Evolutionary conservation across 2,797 vertebrate genomes (phyloP).

Genomic region (Meda fulgida): DNA sequence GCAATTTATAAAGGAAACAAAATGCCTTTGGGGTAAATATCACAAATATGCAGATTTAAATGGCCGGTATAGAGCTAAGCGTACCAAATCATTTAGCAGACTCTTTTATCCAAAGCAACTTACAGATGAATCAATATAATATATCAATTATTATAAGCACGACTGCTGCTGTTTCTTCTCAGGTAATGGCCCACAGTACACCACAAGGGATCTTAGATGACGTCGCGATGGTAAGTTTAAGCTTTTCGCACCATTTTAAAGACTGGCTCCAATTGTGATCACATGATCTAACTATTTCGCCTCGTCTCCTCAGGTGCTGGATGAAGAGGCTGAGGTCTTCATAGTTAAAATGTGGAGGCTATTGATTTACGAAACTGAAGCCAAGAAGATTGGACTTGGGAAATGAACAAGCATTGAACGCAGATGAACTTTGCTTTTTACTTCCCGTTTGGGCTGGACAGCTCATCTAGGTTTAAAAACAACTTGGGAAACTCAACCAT

Average conservation of each 20-base stretch:
- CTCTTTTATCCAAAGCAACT: background rate
- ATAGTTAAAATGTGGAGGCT: constrained; percentile 99
- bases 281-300: background rate
- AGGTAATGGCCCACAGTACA: constrained; percentile 99
- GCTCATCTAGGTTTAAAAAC: constrained; percentile 55
- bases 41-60: no score
- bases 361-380: constrained; percentile 99
- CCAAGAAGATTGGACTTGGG: constrained; percentile 98
- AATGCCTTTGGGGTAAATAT: no score
- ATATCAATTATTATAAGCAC: background rate
- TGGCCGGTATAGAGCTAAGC: no score
- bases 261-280: background rate
- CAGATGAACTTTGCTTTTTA: constrained; percentile 57
- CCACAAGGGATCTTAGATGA: constrained; percentile 97
- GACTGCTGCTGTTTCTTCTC: constrained; percentile 35
- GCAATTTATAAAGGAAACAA: no score
- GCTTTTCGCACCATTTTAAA: background rate
- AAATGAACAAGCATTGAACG: constrained; percentile 81
- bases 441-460: constrained; percentile 57
- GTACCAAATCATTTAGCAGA: no score
- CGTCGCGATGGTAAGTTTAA: constrained; percentile 94
- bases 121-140: background rate
- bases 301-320: constrained; percentile 84
- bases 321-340: constrained; percentile 99
- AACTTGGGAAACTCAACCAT: constrained; percentile 50